These are phyloP conservation scores for Drosophila setosimentum DNA, from an alignment of 2,888 invertebrate genomes.

Conservation along the genomic window DNA sequence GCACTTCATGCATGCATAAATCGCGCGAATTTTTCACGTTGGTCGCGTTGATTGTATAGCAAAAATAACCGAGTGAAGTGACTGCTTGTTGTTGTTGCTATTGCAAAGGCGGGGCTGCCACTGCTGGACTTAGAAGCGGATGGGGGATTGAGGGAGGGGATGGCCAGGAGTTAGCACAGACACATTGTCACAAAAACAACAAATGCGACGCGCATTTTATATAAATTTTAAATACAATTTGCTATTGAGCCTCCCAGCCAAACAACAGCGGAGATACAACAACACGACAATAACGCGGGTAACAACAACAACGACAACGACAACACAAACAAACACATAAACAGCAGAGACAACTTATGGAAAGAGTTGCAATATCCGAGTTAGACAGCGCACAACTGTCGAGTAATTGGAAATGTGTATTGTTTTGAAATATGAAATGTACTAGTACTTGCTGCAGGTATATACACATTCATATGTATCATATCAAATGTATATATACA, in stretches of 20 bases:
- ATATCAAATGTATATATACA: not conserved
- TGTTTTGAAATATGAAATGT: conserved; percentile 56
- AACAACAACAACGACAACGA: conserved; percentile 22
- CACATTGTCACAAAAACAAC: conserved; percentile 76
- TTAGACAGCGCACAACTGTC: conserved; percentile 70
- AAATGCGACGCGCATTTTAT: conserved; percentile 77
- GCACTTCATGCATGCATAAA: conserved; percentile 76
- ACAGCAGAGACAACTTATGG: conserved; percentile 1
- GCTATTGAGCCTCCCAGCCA: conserved; percentile 69
- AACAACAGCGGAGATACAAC: conserved; percentile 35
- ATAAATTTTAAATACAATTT: conserved; percentile 81
- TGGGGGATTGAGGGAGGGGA: not conserved
- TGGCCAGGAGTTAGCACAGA: conserved; percentile 42
- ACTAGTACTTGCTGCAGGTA: conserved; percentile 13
- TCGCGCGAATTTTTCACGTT: conserved; percentile 80
- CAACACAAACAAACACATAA: conserved; percentile 8
- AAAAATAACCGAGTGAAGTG: conserved; percentile 71
- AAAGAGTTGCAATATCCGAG: conserved; percentile 27
- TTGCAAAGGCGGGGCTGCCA: conserved; percentile 19
- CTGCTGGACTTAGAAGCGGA: not conserved
- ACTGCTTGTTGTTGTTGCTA: conserved; percentile 39
- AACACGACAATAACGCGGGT: conserved; percentile 13
- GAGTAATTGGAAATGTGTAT: conserved; percentile 79
- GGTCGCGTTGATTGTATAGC: conserved; percentile 74
- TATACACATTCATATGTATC: not conserved